Evolutionary conservation across 2,797 vertebrate genomes (phyloP).

Genomic region (Anniella stebbinsi): DNA sequence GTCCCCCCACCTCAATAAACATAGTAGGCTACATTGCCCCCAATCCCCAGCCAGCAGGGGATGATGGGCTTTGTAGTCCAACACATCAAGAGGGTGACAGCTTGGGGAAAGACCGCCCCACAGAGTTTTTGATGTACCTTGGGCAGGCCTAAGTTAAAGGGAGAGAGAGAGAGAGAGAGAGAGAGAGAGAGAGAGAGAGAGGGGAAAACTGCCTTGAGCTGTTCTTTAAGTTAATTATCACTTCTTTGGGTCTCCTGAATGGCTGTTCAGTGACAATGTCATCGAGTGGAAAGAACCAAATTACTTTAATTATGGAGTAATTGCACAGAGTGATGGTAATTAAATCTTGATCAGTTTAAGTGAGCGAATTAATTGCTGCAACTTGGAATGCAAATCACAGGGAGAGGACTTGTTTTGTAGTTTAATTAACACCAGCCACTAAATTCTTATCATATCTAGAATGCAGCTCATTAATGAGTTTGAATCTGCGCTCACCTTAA

Average conservation of each 20-base stretch:
- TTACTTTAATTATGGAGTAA: slow-evolving; percentile 99
- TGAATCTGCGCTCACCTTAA: slow-evolving; percentile 84
- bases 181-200: background rate
- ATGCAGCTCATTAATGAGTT: slow-evolving; percentile 85
- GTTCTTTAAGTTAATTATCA: slow-evolving; percentile 88
- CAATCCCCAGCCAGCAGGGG: background rate
- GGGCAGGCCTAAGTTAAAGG: background rate
- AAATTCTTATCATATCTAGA: slow-evolving; percentile 85
- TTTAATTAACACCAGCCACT: slow-evolving; percentile 85
- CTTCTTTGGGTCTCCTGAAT: slow-evolving; percentile 84
- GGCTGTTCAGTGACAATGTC: slow-evolving; percentile 88
- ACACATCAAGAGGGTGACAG: too few relatives aligned
- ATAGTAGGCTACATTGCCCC: too few relatives aligned
- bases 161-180: slow-evolving; percentile 67
- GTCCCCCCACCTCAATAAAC: too few relatives aligned
- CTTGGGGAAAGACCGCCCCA: background rate
- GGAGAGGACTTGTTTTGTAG: slow-evolving; percentile 83
- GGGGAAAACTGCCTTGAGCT: slow-evolving; percentile 79
- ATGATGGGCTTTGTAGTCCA: background rate
- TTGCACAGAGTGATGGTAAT: slow-evolving; percentile 96
- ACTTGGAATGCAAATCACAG: slow-evolving; percentile 88
- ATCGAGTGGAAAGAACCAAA: slow-evolving; percentile 90
- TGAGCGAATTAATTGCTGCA: slow-evolving; percentile 96
- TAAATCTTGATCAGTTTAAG: slow-evolving; percentile 99
- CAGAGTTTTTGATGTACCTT: too few relatives aligned